Evolutionary conservation across 2,888 invertebrate species (phyloP).

Genomic region (Polyommatus iphigenia): DNA sequence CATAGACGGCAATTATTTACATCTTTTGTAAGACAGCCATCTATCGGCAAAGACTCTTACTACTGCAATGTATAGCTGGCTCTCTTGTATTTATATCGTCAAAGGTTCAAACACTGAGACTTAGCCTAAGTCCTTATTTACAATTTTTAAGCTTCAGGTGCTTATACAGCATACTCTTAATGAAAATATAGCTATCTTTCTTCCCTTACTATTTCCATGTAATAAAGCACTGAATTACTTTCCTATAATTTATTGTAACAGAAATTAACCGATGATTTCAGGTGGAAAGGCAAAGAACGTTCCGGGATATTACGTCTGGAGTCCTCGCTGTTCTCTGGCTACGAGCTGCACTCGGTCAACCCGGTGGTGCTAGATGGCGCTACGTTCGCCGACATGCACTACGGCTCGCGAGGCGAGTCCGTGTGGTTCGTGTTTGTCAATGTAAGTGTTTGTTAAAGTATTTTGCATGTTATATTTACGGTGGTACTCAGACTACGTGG

Average conservation of each 20-base stretch:
- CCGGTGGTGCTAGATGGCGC: conserved; percentile 78
- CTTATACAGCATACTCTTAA: too few species aligned
- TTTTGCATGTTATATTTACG: background rate
- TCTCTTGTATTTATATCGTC: background rate
- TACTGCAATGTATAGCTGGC: background rate
- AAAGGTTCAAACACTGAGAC: background rate
- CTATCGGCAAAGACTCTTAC: background rate
- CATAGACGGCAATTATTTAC: too few species aligned
- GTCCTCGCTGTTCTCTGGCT: conserved; percentile 83
- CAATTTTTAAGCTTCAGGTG: too few species aligned
- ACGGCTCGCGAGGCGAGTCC: conserved; percentile 81
- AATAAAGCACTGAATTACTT: too few species aligned
- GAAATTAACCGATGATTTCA: conserved; percentile 45
- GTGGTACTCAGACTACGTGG: too few species aligned
- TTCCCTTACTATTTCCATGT: too few species aligned
- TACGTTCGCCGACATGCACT: conserved; percentile 80
- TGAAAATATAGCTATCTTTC: too few species aligned
- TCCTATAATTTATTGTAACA: too few species aligned
- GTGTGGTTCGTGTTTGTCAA: conserved; percentile 84
- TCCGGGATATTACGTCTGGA: conserved; percentile 83
- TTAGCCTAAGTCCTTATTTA: too few species aligned
- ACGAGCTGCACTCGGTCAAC: conserved; percentile 79
- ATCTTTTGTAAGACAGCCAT: background rate
- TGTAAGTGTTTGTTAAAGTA: conserved; percentile 61
- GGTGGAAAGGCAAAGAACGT: conserved; percentile 82